Conservation (phyloP, 2,888 invertebrate genomes). For the Gerris lacustris region DNA sequence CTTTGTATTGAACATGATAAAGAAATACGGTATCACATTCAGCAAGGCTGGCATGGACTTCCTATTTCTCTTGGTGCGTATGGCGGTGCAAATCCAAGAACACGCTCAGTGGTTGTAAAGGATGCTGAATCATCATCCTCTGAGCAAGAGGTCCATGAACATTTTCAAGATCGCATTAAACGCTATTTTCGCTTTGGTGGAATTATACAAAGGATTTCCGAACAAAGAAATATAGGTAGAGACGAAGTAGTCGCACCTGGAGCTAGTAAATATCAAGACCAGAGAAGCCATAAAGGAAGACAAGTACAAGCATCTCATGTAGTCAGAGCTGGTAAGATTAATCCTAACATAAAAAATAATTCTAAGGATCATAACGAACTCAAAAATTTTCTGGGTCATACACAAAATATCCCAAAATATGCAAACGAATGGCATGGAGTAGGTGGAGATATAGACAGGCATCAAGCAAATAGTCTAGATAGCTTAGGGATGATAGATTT, state of each 20-base stretch:
- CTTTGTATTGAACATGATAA: not conserved
- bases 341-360: not conserved
- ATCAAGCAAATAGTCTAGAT: not conserved
- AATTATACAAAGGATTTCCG: not conserved
- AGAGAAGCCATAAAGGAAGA: not conserved
- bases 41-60: constrained; percentile 7
- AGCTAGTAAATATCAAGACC: not conserved
- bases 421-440: not conserved
- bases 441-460: not conserved
- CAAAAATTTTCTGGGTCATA: not conserved
- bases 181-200: not conserved
- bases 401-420: not conserved
- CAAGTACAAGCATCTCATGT: not conserved
- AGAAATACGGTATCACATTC: constrained; percentile 5
- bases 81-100: not conserved
- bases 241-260: not conserved
- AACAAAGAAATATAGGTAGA: not conserved
- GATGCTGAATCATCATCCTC: not conserved
- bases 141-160: not conserved
- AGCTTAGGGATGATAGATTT: too few species aligned
- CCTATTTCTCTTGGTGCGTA: not conserved
- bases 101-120: not conserved
- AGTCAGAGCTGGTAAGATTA: not conserved
- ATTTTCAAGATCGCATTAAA: not conserved
- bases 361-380: not conserved